These are phyloP conservation scores for Helobdella robusta DNA, from an alignment of 2,888 invertebrate genomes.

Conservation along the genomic window DNA sequence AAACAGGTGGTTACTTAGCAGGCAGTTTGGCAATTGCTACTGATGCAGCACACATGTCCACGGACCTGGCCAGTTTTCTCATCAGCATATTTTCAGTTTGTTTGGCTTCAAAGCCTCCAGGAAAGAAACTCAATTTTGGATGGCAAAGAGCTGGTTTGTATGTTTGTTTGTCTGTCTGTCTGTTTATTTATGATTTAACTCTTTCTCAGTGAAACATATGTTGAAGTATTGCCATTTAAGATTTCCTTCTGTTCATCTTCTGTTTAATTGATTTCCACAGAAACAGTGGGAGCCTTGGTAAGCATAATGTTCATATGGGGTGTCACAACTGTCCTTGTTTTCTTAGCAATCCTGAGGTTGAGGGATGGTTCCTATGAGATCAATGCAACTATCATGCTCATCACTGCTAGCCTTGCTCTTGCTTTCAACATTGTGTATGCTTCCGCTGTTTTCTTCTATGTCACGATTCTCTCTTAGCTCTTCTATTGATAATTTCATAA, in stretches of 20 bases:
- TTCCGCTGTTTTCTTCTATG: too few relatives aligned
- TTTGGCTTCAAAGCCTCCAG: conserved; percentile 72
- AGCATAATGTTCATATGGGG: conserved; percentile 96
- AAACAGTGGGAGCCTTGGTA: conserved; percentile 89
- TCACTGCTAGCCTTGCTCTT: conserved; percentile 85
- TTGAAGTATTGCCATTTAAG: too few relatives aligned
- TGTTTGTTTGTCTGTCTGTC: too few relatives aligned
- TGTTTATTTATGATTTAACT: neutral
- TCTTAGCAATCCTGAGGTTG: conserved; percentile 80
- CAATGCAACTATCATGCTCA: conserved; percentile 69
- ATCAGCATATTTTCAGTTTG: conserved; percentile 87
- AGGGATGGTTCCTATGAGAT: conserved; percentile 73
- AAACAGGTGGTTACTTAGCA: conserved; percentile 61
- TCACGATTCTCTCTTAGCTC: too few relatives aligned
- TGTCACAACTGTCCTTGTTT: conserved; percentile 86
- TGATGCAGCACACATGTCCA: conserved; percentile 92
- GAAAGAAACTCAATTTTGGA: conserved; percentile 76
- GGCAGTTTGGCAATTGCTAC: conserved; percentile 77
- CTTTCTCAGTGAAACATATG: neutral
- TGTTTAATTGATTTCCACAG: too few relatives aligned
- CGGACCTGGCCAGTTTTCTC: conserved; percentile 96
- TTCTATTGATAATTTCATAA: too few relatives aligned
- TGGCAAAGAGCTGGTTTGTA: conserved; percentile 77
- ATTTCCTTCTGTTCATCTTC: too few relatives aligned
- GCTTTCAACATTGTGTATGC: conserved; percentile 87